phyloP scores from a whole-genome alignment of 92 coral and sea anemone species.

The Anthopleura xanthogrammica region DNA sequence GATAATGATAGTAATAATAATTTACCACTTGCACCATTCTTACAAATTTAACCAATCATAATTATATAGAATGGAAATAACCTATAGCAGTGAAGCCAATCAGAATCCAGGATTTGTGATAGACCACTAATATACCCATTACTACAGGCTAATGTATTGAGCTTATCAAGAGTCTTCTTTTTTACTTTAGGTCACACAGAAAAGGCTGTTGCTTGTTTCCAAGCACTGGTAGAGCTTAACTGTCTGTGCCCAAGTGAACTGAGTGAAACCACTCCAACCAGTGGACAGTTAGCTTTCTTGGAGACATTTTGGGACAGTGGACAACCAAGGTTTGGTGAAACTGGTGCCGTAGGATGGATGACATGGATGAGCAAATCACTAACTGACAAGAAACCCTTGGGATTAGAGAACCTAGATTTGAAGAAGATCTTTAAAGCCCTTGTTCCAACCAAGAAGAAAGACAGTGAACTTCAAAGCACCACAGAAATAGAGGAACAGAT shows the following conservation, averaged over 20 bases:
- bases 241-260: conserved; percentile 76
- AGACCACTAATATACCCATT: too few relatives aligned
- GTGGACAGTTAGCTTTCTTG: conserved; percentile 69
- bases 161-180: not conserved
- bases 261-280: conserved; percentile 43
- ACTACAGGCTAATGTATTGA: too few relatives aligned
- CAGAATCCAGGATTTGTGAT: too few relatives aligned
- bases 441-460: not conserved
- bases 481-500: conserved; percentile 50
- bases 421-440: conserved; percentile 53
- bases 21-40: too few relatives aligned
- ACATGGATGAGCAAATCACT: conserved; percentile 54
- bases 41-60: too few relatives aligned
- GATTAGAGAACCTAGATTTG: conserved; percentile 31
- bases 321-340: conserved; percentile 95
- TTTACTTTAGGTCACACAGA: conserved; percentile 80
- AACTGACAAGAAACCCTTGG: conserved; percentile 5
- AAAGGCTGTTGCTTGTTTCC: conserved; percentile 83
- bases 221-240: conserved; percentile 87
- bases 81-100: too few relatives aligned
- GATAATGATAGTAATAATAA: too few relatives aligned
- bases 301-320: conserved; percentile 99
- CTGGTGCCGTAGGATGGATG: conserved; percentile 42
- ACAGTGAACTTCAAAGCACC: conserved; percentile 17
- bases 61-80: too few relatives aligned